Conservation (phyloP, 2,797 vertebrate genomes). For the Neosilurus hyrtlii region DNA sequence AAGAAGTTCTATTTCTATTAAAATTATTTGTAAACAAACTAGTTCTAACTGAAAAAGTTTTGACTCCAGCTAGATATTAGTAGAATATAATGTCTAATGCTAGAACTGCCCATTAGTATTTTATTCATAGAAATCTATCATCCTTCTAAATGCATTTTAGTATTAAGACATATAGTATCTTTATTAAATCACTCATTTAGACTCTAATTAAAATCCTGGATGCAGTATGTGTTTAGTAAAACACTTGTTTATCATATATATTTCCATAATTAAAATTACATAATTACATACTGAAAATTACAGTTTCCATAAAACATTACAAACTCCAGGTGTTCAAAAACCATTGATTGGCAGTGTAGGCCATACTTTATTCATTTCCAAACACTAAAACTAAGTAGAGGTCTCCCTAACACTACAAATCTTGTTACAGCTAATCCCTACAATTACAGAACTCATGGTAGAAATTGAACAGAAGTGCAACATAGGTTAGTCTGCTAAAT, state of each 20-base stretch:
- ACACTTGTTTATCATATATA: neutral
- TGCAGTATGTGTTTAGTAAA: neutral
- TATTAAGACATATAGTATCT: neutral
- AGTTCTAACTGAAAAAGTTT: neutral
- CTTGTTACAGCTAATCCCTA: conserved; percentile 24
- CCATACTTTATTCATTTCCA: conserved; percentile 23
- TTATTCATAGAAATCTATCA: neutral
- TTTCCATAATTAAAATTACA: neutral
- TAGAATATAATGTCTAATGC: neutral
- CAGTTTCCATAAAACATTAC: conserved; percentile 7
- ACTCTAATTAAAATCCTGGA: neutral
- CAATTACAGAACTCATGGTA: neutral
- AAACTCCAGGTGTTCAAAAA: conserved; percentile 9
- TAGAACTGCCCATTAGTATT: neutral
- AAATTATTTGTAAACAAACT: neutral
- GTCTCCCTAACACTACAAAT: neutral
- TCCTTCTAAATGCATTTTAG: neutral
- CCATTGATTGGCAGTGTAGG: neutral
- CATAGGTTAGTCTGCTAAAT: neutral
- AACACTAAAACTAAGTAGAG: conserved; percentile 25
- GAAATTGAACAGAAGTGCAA: neutral
- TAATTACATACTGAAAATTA: conserved; percentile 6
- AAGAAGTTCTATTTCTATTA: neutral
- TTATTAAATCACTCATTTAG: neutral
- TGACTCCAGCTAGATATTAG: neutral